A percentile compares a stretch with the other conserved stretches of the same genome.
Conservation (phyloP, 2,113 vertebrate genomes). For the Rhinogobius similis region DNA sequence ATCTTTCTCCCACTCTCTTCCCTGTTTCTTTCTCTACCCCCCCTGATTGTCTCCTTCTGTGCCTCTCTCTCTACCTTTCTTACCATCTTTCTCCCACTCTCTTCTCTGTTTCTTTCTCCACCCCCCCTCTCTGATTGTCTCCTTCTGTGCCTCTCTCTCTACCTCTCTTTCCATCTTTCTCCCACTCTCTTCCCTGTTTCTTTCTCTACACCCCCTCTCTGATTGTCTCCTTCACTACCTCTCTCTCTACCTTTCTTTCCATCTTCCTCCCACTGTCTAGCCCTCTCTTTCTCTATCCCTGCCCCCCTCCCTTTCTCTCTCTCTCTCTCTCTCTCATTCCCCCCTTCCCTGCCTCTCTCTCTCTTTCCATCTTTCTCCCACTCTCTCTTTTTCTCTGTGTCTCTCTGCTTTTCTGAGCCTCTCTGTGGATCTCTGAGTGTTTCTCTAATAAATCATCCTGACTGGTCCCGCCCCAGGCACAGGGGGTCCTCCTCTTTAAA, state of each 20-base stretch:
- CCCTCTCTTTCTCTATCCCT: background rate
- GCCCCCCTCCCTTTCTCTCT: background rate
- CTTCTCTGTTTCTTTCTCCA: too few relatives aligned
- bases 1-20: too few relatives aligned
- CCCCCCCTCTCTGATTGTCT: background rate
- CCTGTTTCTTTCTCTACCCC: too few relatives aligned
- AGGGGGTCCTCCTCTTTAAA: constrained; percentile 80
- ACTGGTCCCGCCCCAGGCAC: constrained; percentile 72
- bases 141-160: background rate
- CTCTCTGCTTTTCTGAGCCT: constrained; percentile 6
- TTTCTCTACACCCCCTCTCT: background rate
- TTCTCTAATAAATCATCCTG: constrained; percentile 78
- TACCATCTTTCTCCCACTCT: too few relatives aligned
- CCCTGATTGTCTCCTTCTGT: too few relatives aligned
- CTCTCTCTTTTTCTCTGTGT: background rate
- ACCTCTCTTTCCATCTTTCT: background rate
- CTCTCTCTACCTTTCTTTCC: too few relatives aligned
- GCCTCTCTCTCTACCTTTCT: background rate
- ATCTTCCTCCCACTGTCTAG: background rate
- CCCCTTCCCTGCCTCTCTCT: background rate
- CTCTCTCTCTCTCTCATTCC: too few relatives aligned
- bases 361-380: constrained; percentile 1
- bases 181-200: too few relatives aligned
- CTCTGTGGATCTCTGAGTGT: constrained; percentile 38
- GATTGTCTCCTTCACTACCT: background rate